Conservation (phyloP, 2,113 vertebrate genomes). For the Thermophis baileyi region DNA sequence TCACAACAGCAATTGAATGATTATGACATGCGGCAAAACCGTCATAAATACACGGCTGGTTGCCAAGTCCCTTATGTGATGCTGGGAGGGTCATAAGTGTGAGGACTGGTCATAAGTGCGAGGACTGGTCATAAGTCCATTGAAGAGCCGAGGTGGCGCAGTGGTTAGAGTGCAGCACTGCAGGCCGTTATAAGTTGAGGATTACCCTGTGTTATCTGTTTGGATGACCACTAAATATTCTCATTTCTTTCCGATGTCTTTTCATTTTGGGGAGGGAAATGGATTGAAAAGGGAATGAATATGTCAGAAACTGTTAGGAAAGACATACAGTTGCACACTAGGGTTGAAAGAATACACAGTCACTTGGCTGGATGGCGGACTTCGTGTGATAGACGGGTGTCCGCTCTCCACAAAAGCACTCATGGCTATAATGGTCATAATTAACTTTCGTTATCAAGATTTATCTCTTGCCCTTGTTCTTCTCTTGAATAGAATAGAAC, state of each 20-base stretch:
- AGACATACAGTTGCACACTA: not conserved
- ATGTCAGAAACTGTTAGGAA: not conserved
- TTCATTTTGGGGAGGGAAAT: not conserved
- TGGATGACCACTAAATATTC: not conserved
- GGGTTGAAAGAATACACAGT: too few species aligned
- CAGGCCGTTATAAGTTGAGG: too few species aligned
- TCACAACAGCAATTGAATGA: too few species aligned
- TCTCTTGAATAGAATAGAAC: not conserved
- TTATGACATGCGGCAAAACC: too few species aligned
- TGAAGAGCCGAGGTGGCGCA: too few species aligned
- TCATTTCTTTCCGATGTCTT: not conserved
- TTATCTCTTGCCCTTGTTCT: not conserved
- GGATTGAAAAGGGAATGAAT: not conserved
- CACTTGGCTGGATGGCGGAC: not conserved
- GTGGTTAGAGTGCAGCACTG: too few species aligned
- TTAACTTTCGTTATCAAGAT: not conserved
- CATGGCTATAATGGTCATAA: not conserved
- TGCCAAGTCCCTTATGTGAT: too few species aligned
- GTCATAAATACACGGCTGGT: too few species aligned
- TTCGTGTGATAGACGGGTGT: not conserved
- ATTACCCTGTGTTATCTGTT: not conserved
- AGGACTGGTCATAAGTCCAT: too few species aligned
- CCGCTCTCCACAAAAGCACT: not conserved
- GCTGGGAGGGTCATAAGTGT: too few species aligned
- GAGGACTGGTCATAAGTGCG: too few species aligned